These are phyloP conservation scores for Gambelia wislizenii DNA, from an alignment of 2,797 vertebrate species.

Conservation along the genomic window DNA sequence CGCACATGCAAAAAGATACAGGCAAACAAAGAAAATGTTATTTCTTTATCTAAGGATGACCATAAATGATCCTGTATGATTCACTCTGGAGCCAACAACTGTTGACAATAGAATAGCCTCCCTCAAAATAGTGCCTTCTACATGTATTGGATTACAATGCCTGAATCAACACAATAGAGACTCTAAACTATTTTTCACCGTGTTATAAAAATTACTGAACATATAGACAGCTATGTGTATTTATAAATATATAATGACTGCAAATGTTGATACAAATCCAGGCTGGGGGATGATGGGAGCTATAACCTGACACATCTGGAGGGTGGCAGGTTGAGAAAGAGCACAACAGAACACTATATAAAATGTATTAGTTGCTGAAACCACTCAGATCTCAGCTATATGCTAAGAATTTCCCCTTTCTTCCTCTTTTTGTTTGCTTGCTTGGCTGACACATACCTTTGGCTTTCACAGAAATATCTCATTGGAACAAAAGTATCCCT, in stretches of 20 bases:
- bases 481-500: rapidly evolving
- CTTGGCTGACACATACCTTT: conserved; percentile 27
- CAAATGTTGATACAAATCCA: too few species aligned
- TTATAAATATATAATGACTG: too few species aligned
- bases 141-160: too few species aligned
- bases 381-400: conserved; percentile 65
- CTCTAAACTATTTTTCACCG: background rate
- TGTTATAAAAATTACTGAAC: too few species aligned
- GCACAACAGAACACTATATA: conserved; percentile 37
- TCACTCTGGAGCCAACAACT: conserved; percentile 55
- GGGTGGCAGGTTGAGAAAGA: background rate
- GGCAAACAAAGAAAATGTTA: background rate
- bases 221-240: too few species aligned
- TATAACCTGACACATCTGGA: background rate
- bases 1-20: background rate
- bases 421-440: conserved; percentile 52
- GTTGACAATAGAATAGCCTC: conserved; percentile 54
- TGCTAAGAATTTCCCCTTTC: conserved; percentile 51
- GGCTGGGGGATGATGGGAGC: background rate
- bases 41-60: conserved; percentile 37
- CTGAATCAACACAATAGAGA: too few species aligned
- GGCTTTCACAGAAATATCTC: conserved; percentile 21
- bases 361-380: conserved; percentile 59
- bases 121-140: too few species aligned
- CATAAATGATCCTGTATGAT: conserved; percentile 55